Evolutionary conservation across 2,888 invertebrate genomes (phyloP).

Genomic region (Bombyx huttoni): DNA sequence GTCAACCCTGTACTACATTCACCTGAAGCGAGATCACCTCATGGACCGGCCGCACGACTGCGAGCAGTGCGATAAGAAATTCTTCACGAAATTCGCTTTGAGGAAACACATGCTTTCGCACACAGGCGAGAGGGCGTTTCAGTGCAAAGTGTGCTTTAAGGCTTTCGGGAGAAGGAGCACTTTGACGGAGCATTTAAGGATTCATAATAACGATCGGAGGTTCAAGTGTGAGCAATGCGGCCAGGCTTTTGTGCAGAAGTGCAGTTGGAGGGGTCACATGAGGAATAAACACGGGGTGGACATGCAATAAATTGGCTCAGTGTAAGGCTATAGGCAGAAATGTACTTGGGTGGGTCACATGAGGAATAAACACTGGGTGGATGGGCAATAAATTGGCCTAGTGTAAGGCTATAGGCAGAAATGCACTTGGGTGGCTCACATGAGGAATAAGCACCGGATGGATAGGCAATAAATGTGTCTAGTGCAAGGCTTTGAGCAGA

Average conservation of each 20-base stretch:
- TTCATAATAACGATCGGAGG: slow-evolving; percentile 23
- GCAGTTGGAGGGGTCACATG: slow-evolving; percentile 45
- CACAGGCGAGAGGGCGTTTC: slow-evolving; percentile 18
- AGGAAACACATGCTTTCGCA: slow-evolving; percentile 25
- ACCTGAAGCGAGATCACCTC: slow-evolving; percentile 27
- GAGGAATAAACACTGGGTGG: slow-evolving; percentile 22
- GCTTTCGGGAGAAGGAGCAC: slow-evolving; percentile 20
- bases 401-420: too few species aligned
- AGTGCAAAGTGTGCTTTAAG: slow-evolving; percentile 31
- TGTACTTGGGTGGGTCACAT: too few species aligned
- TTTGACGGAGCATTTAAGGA: slow-evolving; percentile 29
- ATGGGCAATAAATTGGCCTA: slow-evolving; percentile 13
- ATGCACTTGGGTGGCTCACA: too few species aligned
- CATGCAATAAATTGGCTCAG: slow-evolving; percentile 3
- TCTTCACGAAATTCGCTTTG: slow-evolving; percentile 22
- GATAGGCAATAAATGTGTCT: slow-evolving; percentile 9
- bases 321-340: neutral
- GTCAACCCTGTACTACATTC: slow-evolving; percentile 16
- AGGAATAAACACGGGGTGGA: slow-evolving; percentile 27
- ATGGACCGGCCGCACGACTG: slow-evolving; percentile 28
- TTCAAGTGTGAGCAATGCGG: slow-evolving; percentile 26
- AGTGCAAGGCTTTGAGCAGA: slow-evolving; percentile 4
- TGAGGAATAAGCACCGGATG: slow-evolving; percentile 22
- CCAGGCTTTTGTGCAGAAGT: slow-evolving; percentile 27
- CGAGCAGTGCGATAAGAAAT: slow-evolving; percentile 24